These are phyloP conservation scores for Oryzaephilus surinamensis DNA, from an alignment of 1,140 invertebrate genomes.

Conservation along the genomic window DNA sequence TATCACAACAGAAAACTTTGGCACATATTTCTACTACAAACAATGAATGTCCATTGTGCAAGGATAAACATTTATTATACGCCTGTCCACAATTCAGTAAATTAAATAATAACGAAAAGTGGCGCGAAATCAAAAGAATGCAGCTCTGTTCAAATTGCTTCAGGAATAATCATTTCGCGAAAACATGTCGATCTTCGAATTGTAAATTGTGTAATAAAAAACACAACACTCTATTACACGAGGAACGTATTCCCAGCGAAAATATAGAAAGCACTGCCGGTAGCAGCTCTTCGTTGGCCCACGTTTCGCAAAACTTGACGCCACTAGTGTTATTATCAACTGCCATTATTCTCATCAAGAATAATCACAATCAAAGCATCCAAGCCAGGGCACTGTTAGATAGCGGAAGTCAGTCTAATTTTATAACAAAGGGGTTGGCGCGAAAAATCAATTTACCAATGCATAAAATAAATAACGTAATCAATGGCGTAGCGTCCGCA, in stretches of 20 bases:
- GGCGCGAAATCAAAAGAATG: not conserved
- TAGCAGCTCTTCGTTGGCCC: too few relatives aligned
- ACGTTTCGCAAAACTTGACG: not conserved
- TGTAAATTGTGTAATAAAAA: not conserved
- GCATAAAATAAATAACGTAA: slow-evolving; percentile 10
- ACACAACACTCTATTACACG: not conserved
- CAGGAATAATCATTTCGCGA: not conserved
- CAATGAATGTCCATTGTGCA: too few relatives aligned
- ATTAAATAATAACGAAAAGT: not conserved
- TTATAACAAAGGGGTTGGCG: slow-evolving; percentile 16
- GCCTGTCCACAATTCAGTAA: too few relatives aligned
- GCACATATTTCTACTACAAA: too few relatives aligned
- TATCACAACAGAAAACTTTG: too few relatives aligned
- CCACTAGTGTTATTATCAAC: slow-evolving; percentile 20
- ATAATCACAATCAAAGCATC: slow-evolving; percentile 7
- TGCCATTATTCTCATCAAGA: slow-evolving; percentile 17
- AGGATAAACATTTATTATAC: too few relatives aligned
- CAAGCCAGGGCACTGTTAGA: slow-evolving; percentile 20
- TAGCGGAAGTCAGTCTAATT: slow-evolving; percentile 20
- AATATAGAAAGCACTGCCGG: not conserved
- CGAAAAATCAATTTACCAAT: slow-evolving; percentile 12
- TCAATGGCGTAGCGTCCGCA: slow-evolving; percentile 12
- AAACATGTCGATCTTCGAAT: not conserved
- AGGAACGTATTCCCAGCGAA: not conserved
- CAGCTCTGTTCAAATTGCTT: slow-evolving; percentile 2